A percentile compares a stretch with the other conserved stretches of the same genome.
These are phyloP conservation scores for Ophonus ardosiacus DNA, from an alignment of 2,888 invertebrate species.

Conservation along the genomic window DNA sequence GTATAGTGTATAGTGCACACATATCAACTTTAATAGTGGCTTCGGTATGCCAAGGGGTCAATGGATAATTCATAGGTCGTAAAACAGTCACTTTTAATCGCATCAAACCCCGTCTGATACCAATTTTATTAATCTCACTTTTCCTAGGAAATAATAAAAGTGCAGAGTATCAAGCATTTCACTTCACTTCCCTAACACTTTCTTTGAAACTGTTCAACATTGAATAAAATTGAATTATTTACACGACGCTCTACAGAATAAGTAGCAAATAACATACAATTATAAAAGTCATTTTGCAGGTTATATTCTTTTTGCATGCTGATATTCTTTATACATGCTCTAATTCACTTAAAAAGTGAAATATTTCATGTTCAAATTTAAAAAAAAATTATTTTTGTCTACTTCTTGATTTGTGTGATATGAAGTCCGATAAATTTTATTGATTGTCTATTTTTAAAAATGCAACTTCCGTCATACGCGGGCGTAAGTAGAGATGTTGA, in stretches of 20 bases:
- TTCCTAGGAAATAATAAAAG: not conserved
- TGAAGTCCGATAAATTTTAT: too few species aligned
- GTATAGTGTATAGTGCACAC: not conserved
- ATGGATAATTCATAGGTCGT: not conserved
- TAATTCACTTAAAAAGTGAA: not conserved
- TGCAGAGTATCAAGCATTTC: not conserved
- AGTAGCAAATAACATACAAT: not conserved
- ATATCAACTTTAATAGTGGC: not conserved
- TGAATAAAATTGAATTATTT: not conserved
- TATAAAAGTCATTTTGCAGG: not conserved
- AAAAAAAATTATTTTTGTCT: too few species aligned
- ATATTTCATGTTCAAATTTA: not conserved
- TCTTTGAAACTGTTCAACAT: not conserved
- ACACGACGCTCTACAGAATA: not conserved
- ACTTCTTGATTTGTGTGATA: too few species aligned
- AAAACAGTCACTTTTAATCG: conserved; percentile 37
- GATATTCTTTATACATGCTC: not conserved
- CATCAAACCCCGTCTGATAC: not conserved
- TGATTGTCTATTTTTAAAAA: too few species aligned
- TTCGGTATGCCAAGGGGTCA: not conserved
- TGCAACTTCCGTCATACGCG: too few species aligned
- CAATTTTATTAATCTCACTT: conserved; percentile 3
- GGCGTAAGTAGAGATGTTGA: too few species aligned
- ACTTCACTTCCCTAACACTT: conserved; percentile 11
- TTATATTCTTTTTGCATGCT: not conserved